Evolutionary conservation across 64 coral and sea anemone species (phyloP).

Genomic region (Hydrozoanthus tunicans): DNA sequence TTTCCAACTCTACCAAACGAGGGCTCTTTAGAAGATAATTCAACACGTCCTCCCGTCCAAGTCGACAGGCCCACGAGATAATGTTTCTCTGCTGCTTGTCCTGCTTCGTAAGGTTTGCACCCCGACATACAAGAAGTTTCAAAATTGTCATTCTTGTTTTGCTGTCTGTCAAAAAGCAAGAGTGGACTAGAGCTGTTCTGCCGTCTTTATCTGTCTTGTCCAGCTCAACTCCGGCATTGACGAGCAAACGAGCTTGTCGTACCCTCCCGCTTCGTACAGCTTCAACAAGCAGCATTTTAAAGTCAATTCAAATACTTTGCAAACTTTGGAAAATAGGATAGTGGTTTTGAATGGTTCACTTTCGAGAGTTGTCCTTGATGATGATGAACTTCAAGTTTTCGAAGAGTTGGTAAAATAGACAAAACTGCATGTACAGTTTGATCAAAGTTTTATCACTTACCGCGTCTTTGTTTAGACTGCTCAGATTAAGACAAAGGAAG

Average conservation of each 20-base stretch:
- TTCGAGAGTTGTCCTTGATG: too few species aligned
- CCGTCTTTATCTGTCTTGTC: slow-evolving; percentile 74
- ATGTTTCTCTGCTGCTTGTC: slow-evolving; percentile 66
- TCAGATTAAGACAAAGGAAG: not conserved
- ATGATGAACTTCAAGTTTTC: too few species aligned
- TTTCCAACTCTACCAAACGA: slow-evolving; percentile 52
- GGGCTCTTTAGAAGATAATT: slow-evolving; percentile 59
- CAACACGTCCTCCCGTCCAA: slow-evolving; percentile 57
- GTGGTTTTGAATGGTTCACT: too few species aligned
- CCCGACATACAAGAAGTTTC: slow-evolving; percentile 55
- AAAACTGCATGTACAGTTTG: not conserved
- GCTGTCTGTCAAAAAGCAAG: slow-evolving; percentile 65
- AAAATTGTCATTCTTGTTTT: slow-evolving; percentile 67
- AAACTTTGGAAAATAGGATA: too few species aligned
- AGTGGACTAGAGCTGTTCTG: slow-evolving; percentile 75
- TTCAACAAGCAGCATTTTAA: slow-evolving; percentile 69
- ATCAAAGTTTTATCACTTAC: slow-evolving; percentile 14
- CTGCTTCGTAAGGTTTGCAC: slow-evolving; percentile 54
- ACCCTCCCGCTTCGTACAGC: slow-evolving; percentile 59
- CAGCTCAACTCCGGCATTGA: slow-evolving; percentile 81
- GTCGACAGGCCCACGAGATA: slow-evolving; percentile 76
- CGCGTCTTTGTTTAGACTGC: not conserved
- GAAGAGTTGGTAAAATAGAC: not conserved
- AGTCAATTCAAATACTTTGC: too few species aligned
- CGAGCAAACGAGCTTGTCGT: slow-evolving; percentile 71